Evolutionary conservation across 2,888 invertebrate genomes (phyloP).

Genomic region (Chironomus tentans): DNA sequence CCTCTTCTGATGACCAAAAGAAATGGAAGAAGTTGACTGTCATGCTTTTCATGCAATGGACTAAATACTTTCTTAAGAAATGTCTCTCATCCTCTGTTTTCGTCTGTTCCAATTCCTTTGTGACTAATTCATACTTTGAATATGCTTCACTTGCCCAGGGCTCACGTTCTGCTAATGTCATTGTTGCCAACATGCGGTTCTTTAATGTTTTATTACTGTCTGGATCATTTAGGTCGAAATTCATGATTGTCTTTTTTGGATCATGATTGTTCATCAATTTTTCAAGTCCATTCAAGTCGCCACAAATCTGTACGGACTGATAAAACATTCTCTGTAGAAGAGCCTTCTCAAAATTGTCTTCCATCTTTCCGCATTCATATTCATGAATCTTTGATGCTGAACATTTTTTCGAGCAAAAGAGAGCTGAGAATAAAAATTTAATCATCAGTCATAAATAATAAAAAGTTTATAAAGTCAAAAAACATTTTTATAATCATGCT

Average conservation of each 20-base stretch:
- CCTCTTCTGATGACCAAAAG: constrained; percentile 4
- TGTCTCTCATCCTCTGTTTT: neutral
- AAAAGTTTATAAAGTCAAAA: too few species aligned
- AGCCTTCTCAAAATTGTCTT: constrained; percentile 14
- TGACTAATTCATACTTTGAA: constrained; percentile 4
- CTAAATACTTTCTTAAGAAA: constrained; percentile 5
- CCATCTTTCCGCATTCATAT: constrained; percentile 7
- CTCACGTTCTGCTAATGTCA: constrained; percentile 13
- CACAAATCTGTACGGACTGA: constrained; percentile 8
- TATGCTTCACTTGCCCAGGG: constrained; percentile 22
- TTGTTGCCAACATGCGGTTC: constrained; percentile 19
- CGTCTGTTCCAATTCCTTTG: neutral
- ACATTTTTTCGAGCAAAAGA: constrained; percentile 16
- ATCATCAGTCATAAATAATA: neutral
- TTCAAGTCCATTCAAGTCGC: neutral
- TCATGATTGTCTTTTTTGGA: constrained; percentile 15
- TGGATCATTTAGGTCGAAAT: constrained; percentile 12
- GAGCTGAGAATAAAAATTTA: constrained; percentile 5
- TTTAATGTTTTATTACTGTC: neutral
- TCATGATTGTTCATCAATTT: constrained; percentile 2
- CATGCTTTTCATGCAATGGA: constrained; percentile 11
- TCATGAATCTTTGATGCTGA: neutral
- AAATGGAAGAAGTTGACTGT: constrained; percentile 24
- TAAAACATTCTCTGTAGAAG: constrained; percentile 16
- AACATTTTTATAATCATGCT: too few species aligned